These are phyloP conservation scores for Candoia aspera DNA, from an alignment of 2,113 vertebrate genomes.

Conservation along the genomic window DNA sequence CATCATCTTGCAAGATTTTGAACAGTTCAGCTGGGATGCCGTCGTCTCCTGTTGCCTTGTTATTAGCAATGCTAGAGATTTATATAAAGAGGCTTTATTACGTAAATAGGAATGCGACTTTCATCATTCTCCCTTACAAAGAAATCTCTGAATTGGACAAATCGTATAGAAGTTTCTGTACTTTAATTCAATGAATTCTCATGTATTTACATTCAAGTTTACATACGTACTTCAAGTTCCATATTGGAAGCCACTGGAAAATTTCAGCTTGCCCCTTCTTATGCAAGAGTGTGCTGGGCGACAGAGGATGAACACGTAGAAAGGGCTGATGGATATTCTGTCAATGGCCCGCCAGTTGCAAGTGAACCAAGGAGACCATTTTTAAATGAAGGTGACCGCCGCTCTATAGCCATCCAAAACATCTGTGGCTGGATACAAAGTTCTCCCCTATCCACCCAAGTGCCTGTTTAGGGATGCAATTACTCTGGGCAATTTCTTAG, in stretches of 20 bases:
- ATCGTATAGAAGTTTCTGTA: constrained; percentile 70
- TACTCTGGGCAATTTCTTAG: constrained; percentile 32
- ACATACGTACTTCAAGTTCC: constrained; percentile 68
- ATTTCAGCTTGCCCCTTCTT: constrained; percentile 12
- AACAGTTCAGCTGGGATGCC: too few species aligned
- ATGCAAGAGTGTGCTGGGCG: background rate
- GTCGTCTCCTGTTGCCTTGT: too few species aligned
- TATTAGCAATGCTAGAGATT: too few species aligned
- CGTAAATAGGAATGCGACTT: constrained; percentile 73
- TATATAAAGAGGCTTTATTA: constrained; percentile 76
- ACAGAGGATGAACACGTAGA: background rate
- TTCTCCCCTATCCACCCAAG: background rate
- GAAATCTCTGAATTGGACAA: constrained; percentile 72
- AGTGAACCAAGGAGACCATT: background rate
- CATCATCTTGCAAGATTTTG: too few species aligned
- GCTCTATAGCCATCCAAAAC: background rate
- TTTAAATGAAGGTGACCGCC: background rate
- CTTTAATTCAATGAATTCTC: constrained; percentile 72
- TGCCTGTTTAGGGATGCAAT: background rate
- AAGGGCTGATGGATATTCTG: background rate
- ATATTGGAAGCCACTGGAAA: constrained; percentile 52
- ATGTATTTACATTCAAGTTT: constrained; percentile 92
- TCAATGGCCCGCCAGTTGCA: background rate
- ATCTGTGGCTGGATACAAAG: background rate
- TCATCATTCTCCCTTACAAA: constrained; percentile 74